Base-by-base conservation (phyloP, 2,888 invertebrate genomes). In the Hirudinaria manillensis region DNA sequence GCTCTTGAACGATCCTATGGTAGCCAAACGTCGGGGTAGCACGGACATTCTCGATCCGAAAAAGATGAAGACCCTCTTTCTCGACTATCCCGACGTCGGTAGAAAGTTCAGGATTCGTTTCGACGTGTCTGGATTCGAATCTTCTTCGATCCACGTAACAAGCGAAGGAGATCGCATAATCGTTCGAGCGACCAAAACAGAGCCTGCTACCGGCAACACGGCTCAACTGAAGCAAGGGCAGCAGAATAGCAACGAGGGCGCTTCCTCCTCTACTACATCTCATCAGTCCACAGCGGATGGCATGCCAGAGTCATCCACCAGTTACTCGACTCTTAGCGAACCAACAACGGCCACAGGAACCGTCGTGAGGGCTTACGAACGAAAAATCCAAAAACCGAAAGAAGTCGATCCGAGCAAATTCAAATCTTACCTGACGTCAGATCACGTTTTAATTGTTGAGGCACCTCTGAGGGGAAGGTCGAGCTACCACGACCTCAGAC, bases 61-160 rank as follows among this genome's bases (percentile, higher is more conserved):
- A 61, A 79, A 78, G 61, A 79, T 80, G 80, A 77, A 75, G 68
- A 80, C 80, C 7, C 51, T 79, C 27, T 77, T 79, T 74, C 45
- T 79, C 66, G 80, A 80, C 19, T 77, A 78, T 32, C 79, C 80
- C 3, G 79, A 79, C 29, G 76, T 72, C 19, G 77, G 78, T 7
- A 76, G 79, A 19, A 75, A 76, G 29, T 80, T 77, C 72, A 77
- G 78, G 72, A 67, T 80, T 51, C 61, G 79, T 13, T 80, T 80
- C 74, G 77, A 80, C 75, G 74, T 77, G n/a, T 68, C 32, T 16
- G 75, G 72, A 0, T 80, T 70, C 67, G 78, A 77, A 6, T 74
- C 70, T 7, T 56, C 75, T n/a, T 76, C 56, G 21, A 75, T 79
- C 24, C 56, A 75, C 10, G 78, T 80, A 19, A 55, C 70, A 7